Evolutionary conservation across 2,797 vertebrate species (phyloP), one percentile per base, ranked within the genome.

Genomic region (Hydrophis major): DNA sequence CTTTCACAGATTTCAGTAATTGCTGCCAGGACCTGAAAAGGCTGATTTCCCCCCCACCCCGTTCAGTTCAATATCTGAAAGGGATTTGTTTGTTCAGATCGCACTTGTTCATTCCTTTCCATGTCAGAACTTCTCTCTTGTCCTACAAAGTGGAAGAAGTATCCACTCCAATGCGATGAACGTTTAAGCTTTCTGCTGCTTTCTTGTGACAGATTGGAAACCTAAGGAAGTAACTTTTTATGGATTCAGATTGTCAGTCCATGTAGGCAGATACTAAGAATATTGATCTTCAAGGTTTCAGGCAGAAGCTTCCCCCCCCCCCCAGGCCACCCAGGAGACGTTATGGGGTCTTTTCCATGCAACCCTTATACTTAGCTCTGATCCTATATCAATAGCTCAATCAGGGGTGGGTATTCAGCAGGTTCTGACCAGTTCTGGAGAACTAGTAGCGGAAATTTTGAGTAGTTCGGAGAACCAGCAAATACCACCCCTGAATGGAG

Each of bases 1-100:
- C 92, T 93, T 93, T 37, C 25, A n/a, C 88, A 86, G 59, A 89
- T 89, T 89, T 89, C 69, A 59, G 61, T 83, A 86, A 86, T 27
- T 89, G 59, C 87, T 91, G 69, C 57, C 69, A 69, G 55, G 83
- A 86, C 57, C 57, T 91, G 90, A 86, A 61, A 69, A 88, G 66
- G 63, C 90, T 89, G 89, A 55, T 55, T 12, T 11, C 53, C 53
- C 10, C 53, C 7, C 53, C 53, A 1, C 50, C 25, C 25, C 6
- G 6, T 90, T 86, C 87, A 91, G 59, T 50, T 60, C 47, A 10
- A 89, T 89, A 57, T 86, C 57, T 86, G 66, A 56, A 56, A 18
- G 66, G 83, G 3, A 2, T 89, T 63, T 86, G n/a, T 93, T 91
- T 66, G 18, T 47, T 59, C 57, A 56, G n/a, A 47, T 89, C 27